phyloP scores from a whole-genome alignment of 1,140 invertebrate genomes.

The Laupala kohalensis region DNA sequence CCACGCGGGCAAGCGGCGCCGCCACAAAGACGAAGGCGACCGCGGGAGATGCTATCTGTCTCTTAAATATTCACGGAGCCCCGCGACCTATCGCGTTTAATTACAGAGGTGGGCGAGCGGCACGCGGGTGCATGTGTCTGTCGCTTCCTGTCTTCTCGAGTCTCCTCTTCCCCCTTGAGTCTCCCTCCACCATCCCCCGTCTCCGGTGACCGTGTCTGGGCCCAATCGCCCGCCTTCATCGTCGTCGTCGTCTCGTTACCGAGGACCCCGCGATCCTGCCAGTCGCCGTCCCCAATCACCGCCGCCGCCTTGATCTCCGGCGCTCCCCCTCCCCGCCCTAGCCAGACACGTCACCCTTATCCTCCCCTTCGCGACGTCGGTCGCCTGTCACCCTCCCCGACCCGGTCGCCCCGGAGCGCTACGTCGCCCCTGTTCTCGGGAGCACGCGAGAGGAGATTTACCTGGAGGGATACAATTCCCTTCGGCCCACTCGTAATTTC shows the following conservation, averaged over 20 bases:
- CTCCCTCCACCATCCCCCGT: background rate
- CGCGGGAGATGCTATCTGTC: background rate
- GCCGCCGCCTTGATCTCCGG: background rate
- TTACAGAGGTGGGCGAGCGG: background rate
- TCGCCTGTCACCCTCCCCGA: no score
- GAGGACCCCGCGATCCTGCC: background rate
- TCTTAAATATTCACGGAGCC: background rate
- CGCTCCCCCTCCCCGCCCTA: no score
- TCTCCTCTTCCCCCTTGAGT: background rate
- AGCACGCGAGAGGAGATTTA: no score
- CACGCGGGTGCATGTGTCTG: background rate
- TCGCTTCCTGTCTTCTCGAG: background rate
- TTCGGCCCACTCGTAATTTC: no score
- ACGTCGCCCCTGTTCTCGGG: no score
- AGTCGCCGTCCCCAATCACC: no score
- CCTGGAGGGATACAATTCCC: no score
- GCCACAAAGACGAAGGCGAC: background rate
- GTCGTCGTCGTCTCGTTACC: background rate
- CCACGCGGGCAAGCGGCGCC: no score
- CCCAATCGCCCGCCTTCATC: background rate
- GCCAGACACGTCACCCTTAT: no score
- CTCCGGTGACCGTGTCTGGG: background rate
- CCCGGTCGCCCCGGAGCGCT: no score
- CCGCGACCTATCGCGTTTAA: background rate
- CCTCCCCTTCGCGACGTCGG: no score